Evolutionary conservation across 2,113 vertebrate genomes (phyloP), one percentile per base, ranked within the genome.

Genomic region (Gambusia holbrooki): DNA sequence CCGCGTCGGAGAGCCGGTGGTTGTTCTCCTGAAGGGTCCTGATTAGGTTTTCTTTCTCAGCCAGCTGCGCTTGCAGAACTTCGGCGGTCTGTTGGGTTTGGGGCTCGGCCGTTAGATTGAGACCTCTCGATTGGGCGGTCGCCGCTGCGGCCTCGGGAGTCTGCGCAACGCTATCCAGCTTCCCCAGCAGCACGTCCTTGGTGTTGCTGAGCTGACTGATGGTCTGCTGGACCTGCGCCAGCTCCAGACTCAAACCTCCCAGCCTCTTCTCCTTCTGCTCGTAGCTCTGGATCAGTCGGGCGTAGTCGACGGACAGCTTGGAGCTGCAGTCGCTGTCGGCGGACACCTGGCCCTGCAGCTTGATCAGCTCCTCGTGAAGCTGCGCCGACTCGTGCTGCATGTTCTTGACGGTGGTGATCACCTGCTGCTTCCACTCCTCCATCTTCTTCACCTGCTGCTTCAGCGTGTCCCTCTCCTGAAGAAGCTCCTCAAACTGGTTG

Each of bases 401-500:
- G 74, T 99, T 99, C 83, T 97, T 96, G 5, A 99, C 97, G 0
- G 98, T 98, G 12, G 98, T 99, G 86, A 98, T 98, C 62, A 99
- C 98, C 79, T 99, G 98, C 69, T 97, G 96, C 76, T 99, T 99
- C 98, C 98, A 99, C 84, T 99, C 98, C 25, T 98, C 97, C 96
- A 99, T 97, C 88, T 99, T 99, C 92, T 99, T 99, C 30, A 98
- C 97, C 82, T 99, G 98, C 61, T 99, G 98, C 70, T 98, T 97
- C 58, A 99, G 85, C 0, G 94, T 95, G 91, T 99, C 96, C 0
- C 98, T 93, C 66, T 99, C 98, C 69, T 98, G 97, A 0, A 99
- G 89, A 58, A 99, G 96, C 72, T 98, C 96, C 86, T 99, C 97
- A 72, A 99, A 99, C 89, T 99, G 97, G 85, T 98, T 98, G 88